Percentiles rank a stretch among this genome's conserved stretches.
Conservation (phyloP, 2,113 vertebrate genomes). For the Corvus cornix region DNA sequence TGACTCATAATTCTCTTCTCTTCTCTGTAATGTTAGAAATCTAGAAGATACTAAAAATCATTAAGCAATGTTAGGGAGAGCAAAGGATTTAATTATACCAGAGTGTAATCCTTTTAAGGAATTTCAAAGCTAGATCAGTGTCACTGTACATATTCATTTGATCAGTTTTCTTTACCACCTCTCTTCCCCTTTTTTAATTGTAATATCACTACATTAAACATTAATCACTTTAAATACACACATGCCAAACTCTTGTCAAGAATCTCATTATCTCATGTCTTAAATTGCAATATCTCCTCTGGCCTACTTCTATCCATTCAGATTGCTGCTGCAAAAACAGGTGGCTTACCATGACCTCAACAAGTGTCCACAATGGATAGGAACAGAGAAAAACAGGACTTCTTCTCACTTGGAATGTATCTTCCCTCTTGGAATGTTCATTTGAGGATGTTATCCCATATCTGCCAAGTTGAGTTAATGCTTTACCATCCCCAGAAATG, state of each 20-base stretch:
- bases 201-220: background rate
- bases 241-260: background rate
- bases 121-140: constrained; percentile 22
- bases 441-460: background rate
- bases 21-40: constrained; percentile 9
- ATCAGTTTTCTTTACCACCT: background rate
- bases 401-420: background rate
- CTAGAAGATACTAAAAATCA: constrained; percentile 32
- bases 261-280: background rate
- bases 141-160: background rate
- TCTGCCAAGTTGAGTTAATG: background rate
- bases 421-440: background rate
- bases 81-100: constrained; percentile 36
- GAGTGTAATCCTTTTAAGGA: constrained; percentile 19
- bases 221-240: background rate
- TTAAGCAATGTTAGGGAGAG: constrained; percentile 8
- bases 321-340: background rate
- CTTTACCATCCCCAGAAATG: background rate
- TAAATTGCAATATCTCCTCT: background rate
- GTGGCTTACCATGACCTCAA: background rate
- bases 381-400: background rate
- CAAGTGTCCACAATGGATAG: background rate
- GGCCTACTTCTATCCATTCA: background rate
- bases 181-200: background rate
- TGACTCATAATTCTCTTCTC: constrained; percentile 20